These are phyloP conservation scores for Globicephala melas DNA, from an alignment of 2,113 vertebrate genomes.

Conservation along the genomic window DNA sequence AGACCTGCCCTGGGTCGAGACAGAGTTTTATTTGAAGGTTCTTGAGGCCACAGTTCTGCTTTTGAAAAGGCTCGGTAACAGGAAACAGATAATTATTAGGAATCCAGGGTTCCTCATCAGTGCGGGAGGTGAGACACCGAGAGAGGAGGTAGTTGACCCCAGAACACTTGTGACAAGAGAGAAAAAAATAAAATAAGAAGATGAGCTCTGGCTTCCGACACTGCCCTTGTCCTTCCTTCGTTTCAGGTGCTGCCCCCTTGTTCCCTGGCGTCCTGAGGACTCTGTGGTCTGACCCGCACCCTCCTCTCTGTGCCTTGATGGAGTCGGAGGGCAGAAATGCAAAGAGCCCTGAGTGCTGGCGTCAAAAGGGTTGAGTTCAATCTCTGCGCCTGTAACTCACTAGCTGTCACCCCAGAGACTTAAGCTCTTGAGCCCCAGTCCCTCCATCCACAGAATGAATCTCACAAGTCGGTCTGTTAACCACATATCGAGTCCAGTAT, in stretches of 20 bases:
- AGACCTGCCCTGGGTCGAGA: no score
- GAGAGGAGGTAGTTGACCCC: background rate
- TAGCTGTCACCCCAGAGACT: background rate
- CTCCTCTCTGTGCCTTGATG: accelerated
- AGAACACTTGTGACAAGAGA: background rate
- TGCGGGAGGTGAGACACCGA: accelerated
- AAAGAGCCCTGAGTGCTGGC: accelerated
- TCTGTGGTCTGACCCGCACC: accelerated
- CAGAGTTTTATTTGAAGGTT: background rate
- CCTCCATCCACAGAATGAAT: background rate
- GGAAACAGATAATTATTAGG: background rate
- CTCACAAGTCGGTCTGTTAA: background rate
- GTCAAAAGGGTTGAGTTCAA: accelerated
- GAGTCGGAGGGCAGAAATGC: background rate
- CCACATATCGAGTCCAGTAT: background rate
- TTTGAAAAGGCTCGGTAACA: background rate
- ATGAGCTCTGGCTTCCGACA: background rate
- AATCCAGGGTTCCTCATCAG: background rate
- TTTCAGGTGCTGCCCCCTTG: accelerated
- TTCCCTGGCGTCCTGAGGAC: accelerated
- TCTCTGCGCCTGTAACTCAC: background rate
- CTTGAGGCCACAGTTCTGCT: background rate
- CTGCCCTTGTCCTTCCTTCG: background rate
- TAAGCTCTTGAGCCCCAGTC: background rate
- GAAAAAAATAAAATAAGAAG: no score